These are phyloP conservation scores for Scolanthus callimorphus DNA, from an alignment of 92 coral and sea anemone genomes.

Conservation along the genomic window DNA sequence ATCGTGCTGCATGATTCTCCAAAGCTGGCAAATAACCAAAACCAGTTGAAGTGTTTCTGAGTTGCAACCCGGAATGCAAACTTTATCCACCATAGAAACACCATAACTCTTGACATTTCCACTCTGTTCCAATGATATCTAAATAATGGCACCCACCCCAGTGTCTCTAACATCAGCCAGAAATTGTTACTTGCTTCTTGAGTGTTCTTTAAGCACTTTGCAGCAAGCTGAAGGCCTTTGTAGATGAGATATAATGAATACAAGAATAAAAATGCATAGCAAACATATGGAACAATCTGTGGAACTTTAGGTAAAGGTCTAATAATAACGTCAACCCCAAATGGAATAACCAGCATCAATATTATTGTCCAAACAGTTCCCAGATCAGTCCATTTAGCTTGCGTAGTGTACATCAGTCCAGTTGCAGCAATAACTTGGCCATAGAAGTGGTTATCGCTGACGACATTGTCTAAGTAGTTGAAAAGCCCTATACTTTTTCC, in stretches of 20 bases:
- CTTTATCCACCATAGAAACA: slow-evolving; percentile 71
- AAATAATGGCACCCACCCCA: slow-evolving; percentile 75
- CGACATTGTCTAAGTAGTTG: slow-evolving; percentile 26
- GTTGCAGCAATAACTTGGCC: slow-evolving; percentile 68
- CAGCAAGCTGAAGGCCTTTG: slow-evolving; percentile 58
- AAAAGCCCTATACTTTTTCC: slow-evolving; percentile 8
- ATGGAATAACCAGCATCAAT: slow-evolving; percentile 54
- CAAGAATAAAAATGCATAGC: slow-evolving; percentile 32
- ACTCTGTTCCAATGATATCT: slow-evolving; percentile 64
- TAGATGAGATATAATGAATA: slow-evolving; percentile 31
- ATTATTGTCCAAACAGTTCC: slow-evolving; percentile 50
- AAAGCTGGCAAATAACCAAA: slow-evolving; percentile 49
- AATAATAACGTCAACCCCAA: slow-evolving; percentile 52
- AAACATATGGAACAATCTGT: slow-evolving; percentile 39
- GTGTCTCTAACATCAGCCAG: slow-evolving; percentile 48
- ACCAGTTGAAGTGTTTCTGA: slow-evolving; percentile 29
- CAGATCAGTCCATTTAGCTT: slow-evolving; percentile 53
- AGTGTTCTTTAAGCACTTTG: slow-evolving; percentile 27
- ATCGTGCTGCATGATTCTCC: slow-evolving; percentile 63
- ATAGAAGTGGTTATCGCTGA: slow-evolving; percentile 61
- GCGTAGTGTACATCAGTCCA: slow-evolving; percentile 63
- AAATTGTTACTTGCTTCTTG: slow-evolving; percentile 40
- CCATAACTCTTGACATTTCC: slow-evolving; percentile 53
- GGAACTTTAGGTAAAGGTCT: slow-evolving; percentile 44
- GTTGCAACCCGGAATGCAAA: slow-evolving; percentile 33